These are phyloP conservation scores for Mus spretus DNA, from an alignment of 2,797 vertebrate genomes.

Conservation along the genomic window DNA sequence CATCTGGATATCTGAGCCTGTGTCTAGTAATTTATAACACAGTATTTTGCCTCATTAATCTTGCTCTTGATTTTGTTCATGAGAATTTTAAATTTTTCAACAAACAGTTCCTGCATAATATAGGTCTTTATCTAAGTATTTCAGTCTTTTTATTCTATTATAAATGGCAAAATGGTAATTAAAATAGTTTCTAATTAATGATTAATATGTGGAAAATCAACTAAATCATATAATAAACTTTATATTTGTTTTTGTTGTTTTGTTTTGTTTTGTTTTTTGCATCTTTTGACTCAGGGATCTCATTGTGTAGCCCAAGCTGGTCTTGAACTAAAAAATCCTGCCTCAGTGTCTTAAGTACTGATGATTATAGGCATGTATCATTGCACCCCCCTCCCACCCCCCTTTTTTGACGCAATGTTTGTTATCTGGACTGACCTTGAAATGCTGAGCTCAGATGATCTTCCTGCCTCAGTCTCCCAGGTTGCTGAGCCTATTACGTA, in stretches of 20 bases:
- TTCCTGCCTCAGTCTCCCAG: background rate
- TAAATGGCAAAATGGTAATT: background rate
- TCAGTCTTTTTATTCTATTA: background rate
- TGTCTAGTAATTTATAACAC: background rate
- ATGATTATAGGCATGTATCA: background rate
- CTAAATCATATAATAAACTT: conserved; percentile 48
- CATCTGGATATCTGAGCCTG: background rate
- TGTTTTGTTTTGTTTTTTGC: background rate
- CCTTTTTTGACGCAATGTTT: background rate
- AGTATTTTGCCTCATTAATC: conserved; percentile 1
- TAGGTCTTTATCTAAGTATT: conserved; percentile 2
- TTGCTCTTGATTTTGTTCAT: conserved; percentile 15
- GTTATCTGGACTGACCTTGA: background rate
- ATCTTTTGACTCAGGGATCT: background rate
- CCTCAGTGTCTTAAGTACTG: background rate
- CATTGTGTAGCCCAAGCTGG: background rate
- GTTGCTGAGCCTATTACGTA: background rate
- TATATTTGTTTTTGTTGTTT: background rate
- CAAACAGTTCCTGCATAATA: conserved; percentile 20
- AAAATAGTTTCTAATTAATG: background rate
- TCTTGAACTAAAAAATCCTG: background rate
- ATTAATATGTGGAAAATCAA: conserved; percentile 29
- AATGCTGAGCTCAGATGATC: background rate
- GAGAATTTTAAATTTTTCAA: conserved; percentile 35
- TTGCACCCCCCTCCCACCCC: background rate